Base-by-base conservation (phyloP, 2,888 invertebrate genomes). In the Temnothorax rugatulus region DNA sequence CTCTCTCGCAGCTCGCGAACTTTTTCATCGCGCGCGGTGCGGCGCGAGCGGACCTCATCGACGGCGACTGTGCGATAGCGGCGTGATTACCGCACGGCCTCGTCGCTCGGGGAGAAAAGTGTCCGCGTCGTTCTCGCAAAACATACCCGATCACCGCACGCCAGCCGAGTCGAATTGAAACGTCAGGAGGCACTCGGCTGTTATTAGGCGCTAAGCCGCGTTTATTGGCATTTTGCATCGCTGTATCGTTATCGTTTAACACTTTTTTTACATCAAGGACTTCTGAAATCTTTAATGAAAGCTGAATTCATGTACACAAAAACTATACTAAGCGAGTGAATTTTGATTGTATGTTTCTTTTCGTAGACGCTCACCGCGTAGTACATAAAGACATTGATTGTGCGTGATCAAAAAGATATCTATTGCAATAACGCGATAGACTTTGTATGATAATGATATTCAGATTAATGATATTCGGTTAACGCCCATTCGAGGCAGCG, bases 201-300 rank as follows among this genome's bases (percentile, higher is more conserved):
- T 69, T 69, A 71, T 81, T 81, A 81, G 59, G 38, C 13, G 34
- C 25, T 81, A 68, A 79, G 57, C 69, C n/a, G 59, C 47, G 38
- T 50, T 71, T 79, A 69, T 79, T 34, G 29, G 34, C 29, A 44
- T 15, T 59, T 47, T 21, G 4, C 44, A 13, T 44, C 59, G n/a
- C 15, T 7, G 4, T 41, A 15, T n/a, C 34, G 25, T 21, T n/a
- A 8, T 29, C 29, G 29, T 54, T 29, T 29, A 29, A 7, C 2
- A n/a, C n/a, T n/a, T 68, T 52, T 47, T 21, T 59, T 59, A 18
- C 8, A 25, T 44, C 57, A 11, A 81, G 34, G 4, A 18, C 3
- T 11, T 15, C 11, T 54, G 1, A 18, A 13, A n/a, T 15, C 47
- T 68, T 68, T 21, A n/a, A 34, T 34, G 34, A 34, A 34, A 34